Percentiles rank a stretch among this genome's conserved stretches.
phyloP scores from a whole-genome alignment of 2,888 invertebrate species.

The Aquatica leii region DNA sequence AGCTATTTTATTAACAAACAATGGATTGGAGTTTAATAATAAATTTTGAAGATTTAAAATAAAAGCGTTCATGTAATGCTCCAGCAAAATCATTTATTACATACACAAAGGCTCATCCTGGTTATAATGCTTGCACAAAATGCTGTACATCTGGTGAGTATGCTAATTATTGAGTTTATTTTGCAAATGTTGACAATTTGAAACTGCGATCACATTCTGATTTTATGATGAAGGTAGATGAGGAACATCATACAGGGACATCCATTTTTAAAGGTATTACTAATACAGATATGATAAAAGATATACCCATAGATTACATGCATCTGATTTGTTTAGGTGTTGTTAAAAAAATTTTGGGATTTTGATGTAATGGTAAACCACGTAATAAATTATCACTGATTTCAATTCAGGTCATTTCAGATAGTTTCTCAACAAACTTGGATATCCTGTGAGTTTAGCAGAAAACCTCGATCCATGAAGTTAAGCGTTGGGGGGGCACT shows the following conservation, averaged over 20 bases:
- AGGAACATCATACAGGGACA: not conserved
- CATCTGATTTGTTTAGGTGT: slow-evolving; percentile 24
- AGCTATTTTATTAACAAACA: not conserved
- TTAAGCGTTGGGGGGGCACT: slow-evolving; percentile 38
- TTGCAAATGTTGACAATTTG: slow-evolving; percentile 32
- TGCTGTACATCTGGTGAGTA: slow-evolving; percentile 40
- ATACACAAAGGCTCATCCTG: slow-evolving; percentile 38
- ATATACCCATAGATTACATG: slow-evolving; percentile 27
- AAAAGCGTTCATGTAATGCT: slow-evolving; percentile 36
- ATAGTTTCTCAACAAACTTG: slow-evolving; percentile 2
- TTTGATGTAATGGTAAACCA: slow-evolving; percentile 13
- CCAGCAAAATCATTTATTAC: slow-evolving; percentile 41
- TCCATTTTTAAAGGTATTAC: slow-evolving; percentile 9
- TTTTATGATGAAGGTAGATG: slow-evolving; percentile 34
- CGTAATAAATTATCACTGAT: not conserved
- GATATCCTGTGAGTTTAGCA: slow-evolving; percentile 29
- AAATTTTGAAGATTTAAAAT: not conserved
- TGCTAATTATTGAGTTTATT: slow-evolving; percentile 35
- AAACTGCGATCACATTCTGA: slow-evolving; percentile 35
- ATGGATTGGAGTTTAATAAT: not conserved
- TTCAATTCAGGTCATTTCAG: not conserved
- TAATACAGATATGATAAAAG: slow-evolving; percentile 12
- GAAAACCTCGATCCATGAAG: slow-evolving; percentile 34
- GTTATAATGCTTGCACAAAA: slow-evolving; percentile 26
- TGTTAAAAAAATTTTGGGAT: slow-evolving; percentile 17